Conservation (phyloP, 1,140 invertebrate species). For the Bombus turneri region DNA sequence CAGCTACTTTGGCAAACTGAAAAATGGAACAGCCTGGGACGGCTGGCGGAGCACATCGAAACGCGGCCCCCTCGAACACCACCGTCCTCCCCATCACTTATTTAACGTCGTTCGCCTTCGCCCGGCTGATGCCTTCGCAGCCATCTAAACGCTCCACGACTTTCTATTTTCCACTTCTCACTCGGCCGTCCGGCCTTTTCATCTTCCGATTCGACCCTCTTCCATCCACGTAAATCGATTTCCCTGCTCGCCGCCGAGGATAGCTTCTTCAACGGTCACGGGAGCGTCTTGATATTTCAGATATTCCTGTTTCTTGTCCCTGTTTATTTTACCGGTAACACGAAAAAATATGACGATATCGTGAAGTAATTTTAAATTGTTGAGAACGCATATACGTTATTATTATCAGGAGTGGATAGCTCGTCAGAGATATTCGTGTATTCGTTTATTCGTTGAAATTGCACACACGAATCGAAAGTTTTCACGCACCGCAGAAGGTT, state of each 20-base stretch:
- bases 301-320: not conserved
- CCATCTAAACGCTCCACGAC: slow-evolving; percentile 28
- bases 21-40: slow-evolving; percentile 70
- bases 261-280: not conserved
- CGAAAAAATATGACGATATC: not conserved
- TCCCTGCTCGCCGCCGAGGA: not conserved
- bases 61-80: slow-evolving; percentile 42
- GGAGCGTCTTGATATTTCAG: not conserved
- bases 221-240: slow-evolving; percentile 24
- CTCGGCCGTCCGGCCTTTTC: not conserved
- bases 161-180: slow-evolving; percentile 25
- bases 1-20: slow-evolving; percentile 70
- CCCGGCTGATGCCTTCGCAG: slow-evolving; percentile 33
- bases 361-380: not conserved
- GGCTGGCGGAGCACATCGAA: slow-evolving; percentile 51
- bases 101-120: slow-evolving; percentile 66
- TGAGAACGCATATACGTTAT: no score
- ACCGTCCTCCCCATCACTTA: slow-evolving; percentile 65
- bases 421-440: not conserved
- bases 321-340: not conserved
- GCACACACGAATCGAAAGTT: not conserved
- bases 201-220: slow-evolving; percentile 28
- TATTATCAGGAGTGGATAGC: no score
- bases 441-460: not conserved
- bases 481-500: not conserved